phyloP scores from a whole-genome alignment of 2,797 vertebrate genomes.

The Cheracebus regulus region DNA sequence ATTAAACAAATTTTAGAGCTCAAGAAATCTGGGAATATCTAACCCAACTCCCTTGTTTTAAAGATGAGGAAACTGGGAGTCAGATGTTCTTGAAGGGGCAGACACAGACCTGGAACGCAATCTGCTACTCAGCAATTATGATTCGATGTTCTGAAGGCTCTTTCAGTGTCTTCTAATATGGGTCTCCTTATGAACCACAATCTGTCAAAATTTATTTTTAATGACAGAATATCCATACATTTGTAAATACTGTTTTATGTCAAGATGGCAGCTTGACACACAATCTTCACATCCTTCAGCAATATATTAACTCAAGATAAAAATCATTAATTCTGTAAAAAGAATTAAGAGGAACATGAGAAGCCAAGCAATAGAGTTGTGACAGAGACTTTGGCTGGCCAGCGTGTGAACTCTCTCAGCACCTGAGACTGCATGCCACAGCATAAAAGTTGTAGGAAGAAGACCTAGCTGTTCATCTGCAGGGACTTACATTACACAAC shows the following conservation, averaged over 20 bases:
- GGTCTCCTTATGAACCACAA: neutral
- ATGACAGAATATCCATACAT: neutral
- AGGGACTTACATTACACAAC: neutral
- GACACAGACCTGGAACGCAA: neutral
- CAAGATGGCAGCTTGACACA: neutral
- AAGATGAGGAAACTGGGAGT: neutral
- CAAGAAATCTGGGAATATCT: neutral
- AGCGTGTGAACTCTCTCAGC: neutral
- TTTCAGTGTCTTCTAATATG: neutral
- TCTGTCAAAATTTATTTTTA: neutral
- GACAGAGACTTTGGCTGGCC: neutral
- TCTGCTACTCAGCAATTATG: neutral
- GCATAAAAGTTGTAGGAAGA: neutral
- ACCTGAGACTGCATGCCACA: neutral
- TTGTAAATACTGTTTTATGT: constrained; percentile 20
- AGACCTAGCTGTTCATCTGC: neutral
- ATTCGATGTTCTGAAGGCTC: neutral
- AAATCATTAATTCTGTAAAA: constrained; percentile 10
- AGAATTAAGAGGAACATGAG: neutral
- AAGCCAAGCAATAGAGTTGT: neutral
- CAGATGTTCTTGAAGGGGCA: neutral
- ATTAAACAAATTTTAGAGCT: neutral
- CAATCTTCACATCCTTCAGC: neutral
- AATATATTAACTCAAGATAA: neutral
- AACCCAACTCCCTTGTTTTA: neutral